These are phyloP conservation scores for Sinopyrophorus schimmeli DNA, from an alignment of 2,888 invertebrate genomes.

Conservation along the genomic window DNA sequence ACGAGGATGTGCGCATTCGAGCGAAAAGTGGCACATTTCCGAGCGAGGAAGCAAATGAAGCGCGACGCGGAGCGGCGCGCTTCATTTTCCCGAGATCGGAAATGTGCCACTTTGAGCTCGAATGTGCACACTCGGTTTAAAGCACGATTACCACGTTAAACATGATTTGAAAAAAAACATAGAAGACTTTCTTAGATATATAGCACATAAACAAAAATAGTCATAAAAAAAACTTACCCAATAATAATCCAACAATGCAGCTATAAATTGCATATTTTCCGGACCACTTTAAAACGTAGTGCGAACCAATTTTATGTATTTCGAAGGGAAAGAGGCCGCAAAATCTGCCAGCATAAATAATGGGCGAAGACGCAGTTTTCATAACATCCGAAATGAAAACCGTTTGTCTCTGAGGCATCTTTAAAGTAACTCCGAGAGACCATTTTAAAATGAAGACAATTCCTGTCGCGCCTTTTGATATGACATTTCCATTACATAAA, in stretches of 20 bases:
- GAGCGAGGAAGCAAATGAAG: too few relatives aligned
- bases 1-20: too few relatives aligned
- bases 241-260: constrained; percentile 7
- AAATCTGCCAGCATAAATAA: constrained; percentile 11
- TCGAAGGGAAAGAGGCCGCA: constrained; percentile 19
- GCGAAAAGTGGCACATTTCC: too few relatives aligned
- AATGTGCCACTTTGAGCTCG: too few relatives aligned
- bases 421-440: neutral
- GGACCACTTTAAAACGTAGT: constrained; percentile 15
- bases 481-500: neutral
- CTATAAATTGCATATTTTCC: constrained; percentile 16
- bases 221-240: constrained; percentile 12
- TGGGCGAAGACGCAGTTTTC: constrained; percentile 10
- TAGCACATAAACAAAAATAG: neutral
- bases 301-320: constrained; percentile 6
- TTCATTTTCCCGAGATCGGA: too few relatives aligned
- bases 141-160: too few relatives aligned
- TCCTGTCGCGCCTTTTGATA: neutral
- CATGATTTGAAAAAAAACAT: too few relatives aligned
- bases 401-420: constrained; percentile 7
- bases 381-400: constrained; percentile 17
- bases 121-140: too few relatives aligned
- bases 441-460: neutral
- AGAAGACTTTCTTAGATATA: too few relatives aligned
- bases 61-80: too few relatives aligned